Conservation (phyloP, 2,888 invertebrate genomes). For the Dicyrtomina minuta region DNA sequence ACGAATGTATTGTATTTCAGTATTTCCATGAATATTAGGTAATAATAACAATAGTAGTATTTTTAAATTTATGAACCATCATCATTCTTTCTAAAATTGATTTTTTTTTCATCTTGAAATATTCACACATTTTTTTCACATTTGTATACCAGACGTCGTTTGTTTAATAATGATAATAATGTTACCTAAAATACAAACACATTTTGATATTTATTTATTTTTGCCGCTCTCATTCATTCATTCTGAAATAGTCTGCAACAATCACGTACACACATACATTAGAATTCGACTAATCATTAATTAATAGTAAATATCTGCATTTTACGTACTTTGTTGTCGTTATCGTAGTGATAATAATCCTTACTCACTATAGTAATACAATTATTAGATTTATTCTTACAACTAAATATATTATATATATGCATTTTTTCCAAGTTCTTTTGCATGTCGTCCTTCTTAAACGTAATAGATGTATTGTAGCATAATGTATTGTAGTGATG, state of each 20-base stretch:
- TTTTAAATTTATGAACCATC: conserved; percentile 7
- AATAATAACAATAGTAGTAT: conserved; percentile 21
- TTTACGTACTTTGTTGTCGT: not conserved
- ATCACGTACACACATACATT: not conserved
- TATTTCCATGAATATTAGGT: conserved; percentile 24
- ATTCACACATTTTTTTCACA: conserved; percentile 15
- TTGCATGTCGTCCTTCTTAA: too few relatives aligned
- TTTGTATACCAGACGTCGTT: conserved; percentile 20
- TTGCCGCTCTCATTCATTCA: conserved; percentile 7
- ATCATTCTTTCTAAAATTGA: conserved; percentile 3
- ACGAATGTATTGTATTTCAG: conserved; percentile 30
- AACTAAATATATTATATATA: conserved; percentile 7
- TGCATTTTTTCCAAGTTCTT: not conserved
- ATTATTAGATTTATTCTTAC: not conserved
- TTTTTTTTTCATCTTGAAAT: conserved; percentile 3
- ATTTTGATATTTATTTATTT: conserved; percentile 19
- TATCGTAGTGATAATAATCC: not conserved
- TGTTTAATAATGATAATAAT: not conserved
- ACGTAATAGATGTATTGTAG: too few relatives aligned
- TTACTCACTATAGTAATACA: not conserved
- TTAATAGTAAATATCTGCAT: not conserved
- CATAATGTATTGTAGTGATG: too few relatives aligned
- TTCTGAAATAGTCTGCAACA: not conserved
- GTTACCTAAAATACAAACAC: conserved; percentile 32
- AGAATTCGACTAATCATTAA: not conserved